phyloP scores from a whole-genome alignment of 2,888 invertebrate species.

The Nebria salina region DNA sequence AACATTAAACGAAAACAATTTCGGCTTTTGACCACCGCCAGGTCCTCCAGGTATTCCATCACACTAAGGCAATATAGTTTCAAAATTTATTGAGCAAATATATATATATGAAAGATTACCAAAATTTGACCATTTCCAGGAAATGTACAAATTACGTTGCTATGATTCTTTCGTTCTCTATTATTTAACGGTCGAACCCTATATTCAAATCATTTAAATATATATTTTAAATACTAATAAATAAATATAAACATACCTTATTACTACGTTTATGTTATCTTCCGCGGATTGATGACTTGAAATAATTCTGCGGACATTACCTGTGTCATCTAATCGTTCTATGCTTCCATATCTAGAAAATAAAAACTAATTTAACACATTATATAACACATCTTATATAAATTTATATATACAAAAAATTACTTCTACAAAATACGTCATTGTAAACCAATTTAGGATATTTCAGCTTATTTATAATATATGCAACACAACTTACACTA shows the following conservation, averaged over 20 bases:
- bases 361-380: conserved; percentile 6
- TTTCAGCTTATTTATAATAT: no score
- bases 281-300: conserved; percentile 69
- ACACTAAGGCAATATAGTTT: conserved; percentile 57
- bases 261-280: conserved; percentile 90
- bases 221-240: not conserved
- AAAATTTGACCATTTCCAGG: conserved; percentile 90
- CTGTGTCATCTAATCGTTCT: conserved; percentile 63
- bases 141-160: conserved; percentile 79
- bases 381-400: not conserved
- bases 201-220: conserved; percentile 48
- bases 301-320: conserved; percentile 61
- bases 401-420: no score
- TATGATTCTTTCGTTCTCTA: conserved; percentile 76
- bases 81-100: not conserved
- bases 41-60: conserved; percentile 64
- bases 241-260: conserved; percentile 68
- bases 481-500: no score
- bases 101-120: conserved; percentile 52
- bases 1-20: conserved; percentile 93
- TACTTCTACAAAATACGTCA: no score
- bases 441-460: no score
- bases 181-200: conserved; percentile 86
- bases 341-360: conserved; percentile 63
- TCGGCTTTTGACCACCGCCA: conserved; percentile 74